Base-by-base conservation (phyloP, 1,140 invertebrate species). In the Brachionus sp. region DNA sequence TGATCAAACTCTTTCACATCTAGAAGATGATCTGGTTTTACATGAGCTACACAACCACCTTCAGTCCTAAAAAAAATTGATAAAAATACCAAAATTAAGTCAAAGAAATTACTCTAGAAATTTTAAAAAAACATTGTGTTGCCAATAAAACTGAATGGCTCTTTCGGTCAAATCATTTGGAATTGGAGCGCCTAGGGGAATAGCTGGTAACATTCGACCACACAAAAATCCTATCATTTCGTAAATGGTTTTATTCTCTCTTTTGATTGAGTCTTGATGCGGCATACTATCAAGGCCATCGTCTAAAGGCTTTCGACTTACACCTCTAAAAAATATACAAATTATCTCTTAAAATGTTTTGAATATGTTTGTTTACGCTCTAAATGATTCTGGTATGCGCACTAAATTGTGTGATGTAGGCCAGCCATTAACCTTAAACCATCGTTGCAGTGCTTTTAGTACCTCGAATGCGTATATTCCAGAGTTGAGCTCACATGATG, bases 11-110 rank as follows among this genome's bases (percentile, higher is more conserved):
- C 88, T 5, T 85, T 77, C 12, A 84, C 85, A 23, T 86, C 86
- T 87, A 89, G 87, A 50, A 89, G 85, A 85, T 89, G 88, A 83
- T 89, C 88, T 25, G 89, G 87, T 19, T 86, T 86, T 9, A 89
- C 85, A 42, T 87, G 85, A 13, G 88, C 86, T 13, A 89, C 85
- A 86, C 87, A 87, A 1, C 85, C 88, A 68, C 89, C 88, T 77
- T 89, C 88, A 83, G 86, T 88, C 66, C 89, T 89, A 23, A 12
- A 82, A 66, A 46, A 1, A 37, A 13, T 42, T 7, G 50, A 23
- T 1, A 19, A 37, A 29, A 5, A 23, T 13, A 13, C 10, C n/a
- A 37, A 5, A 23, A 9, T 3, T 3, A 16, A 44, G 12, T 62
- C 12, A 9, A 84, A 50, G 7, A n/a, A 64, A 82, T 68, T 85